Evolutionary conservation across 2,113 vertebrate species (phyloP).

Genomic region (Antigone vipio): DNA sequence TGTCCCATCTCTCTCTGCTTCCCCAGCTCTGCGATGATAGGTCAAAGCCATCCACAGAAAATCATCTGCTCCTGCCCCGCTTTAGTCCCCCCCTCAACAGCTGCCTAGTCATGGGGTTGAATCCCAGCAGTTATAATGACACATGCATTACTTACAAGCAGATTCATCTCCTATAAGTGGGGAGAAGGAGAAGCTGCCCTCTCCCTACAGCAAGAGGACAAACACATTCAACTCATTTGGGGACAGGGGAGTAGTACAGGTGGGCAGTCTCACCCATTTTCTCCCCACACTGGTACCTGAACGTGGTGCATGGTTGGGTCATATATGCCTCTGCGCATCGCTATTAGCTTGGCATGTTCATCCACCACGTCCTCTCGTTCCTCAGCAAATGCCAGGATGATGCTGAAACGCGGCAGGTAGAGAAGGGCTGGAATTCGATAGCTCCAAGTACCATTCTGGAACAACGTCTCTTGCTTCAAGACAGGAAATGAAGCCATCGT

Average conservation of each 20-base stretch:
- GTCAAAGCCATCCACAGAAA: background rate
- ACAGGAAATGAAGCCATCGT: constrained; percentile 10
- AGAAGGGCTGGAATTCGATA: constrained; percentile 75
- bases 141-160: background rate
- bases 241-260: background rate
- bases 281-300: constrained; percentile 32
- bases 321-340: constrained; percentile 47
- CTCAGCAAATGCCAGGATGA: constrained; percentile 70
- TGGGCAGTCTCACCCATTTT: background rate
- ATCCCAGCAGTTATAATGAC: background rate
- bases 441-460: background rate
- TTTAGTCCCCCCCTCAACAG: background rate
- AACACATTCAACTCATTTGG: background rate
- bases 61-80: background rate
- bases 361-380: constrained; percentile 43
- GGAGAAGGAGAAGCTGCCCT: background rate
- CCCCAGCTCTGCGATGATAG: background rate
- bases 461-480: constrained; percentile 46
- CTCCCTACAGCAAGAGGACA: background rate
- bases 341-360: constrained; percentile 56
- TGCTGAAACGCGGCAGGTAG: constrained; percentile 47
- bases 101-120: background rate
- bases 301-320: background rate
- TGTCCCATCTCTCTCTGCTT: background rate
- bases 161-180: background rate